Evolutionary conservation across 2,797 vertebrate genomes (phyloP), one percentile per base, ranked within the genome.

Genomic region (Melanotaenia trifasciata): DNA sequence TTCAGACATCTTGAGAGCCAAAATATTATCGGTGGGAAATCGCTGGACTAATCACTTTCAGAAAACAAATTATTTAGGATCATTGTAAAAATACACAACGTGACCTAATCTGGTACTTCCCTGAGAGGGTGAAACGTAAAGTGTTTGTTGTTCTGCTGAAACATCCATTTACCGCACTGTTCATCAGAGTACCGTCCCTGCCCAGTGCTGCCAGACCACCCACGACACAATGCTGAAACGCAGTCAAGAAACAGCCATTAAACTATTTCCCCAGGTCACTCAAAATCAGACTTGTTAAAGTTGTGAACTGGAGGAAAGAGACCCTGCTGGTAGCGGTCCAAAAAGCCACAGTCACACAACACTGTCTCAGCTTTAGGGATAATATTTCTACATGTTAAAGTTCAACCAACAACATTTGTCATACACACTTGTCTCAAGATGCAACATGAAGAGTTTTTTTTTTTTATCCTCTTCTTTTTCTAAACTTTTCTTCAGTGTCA

Each of bases 211-310:
- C 73, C 67, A 79, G 94, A 95, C 95, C 94, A 94, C 95, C 95
- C 95, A 95, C 82, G 89, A 70, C 87, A 82, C 65, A 28, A 83
- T 80, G 89, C 84, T 90, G 92, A 93, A 93, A 92, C 86, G 43
- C 82, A 84, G 91, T 90, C 92, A 84, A 91, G 91, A 83, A 90
- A 79, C 76, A 79, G 90, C 79, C 92, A 94, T 95, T 94, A 94
- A 94, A 94, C 77, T 67, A 67, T 93, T 94, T 95, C 93, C 93
- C 85, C 87, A 90, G 93, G 94, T 94, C 93, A 93, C 72, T 94
- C 93, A 84, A 84, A 84, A 94, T 94, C 89, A 89, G 84, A 90
- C 90, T 90, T 90, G 91, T 94, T 92, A 93, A 93, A 93, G 89
- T 88, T 87, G 90, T 89, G 86, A 92, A 91, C 79, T 83, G 77